Evolutionary conservation across 2,797 vertebrate genomes (phyloP), one percentile per base, ranked within the genome.

Genomic region (Neoniphon sammara): DNA sequence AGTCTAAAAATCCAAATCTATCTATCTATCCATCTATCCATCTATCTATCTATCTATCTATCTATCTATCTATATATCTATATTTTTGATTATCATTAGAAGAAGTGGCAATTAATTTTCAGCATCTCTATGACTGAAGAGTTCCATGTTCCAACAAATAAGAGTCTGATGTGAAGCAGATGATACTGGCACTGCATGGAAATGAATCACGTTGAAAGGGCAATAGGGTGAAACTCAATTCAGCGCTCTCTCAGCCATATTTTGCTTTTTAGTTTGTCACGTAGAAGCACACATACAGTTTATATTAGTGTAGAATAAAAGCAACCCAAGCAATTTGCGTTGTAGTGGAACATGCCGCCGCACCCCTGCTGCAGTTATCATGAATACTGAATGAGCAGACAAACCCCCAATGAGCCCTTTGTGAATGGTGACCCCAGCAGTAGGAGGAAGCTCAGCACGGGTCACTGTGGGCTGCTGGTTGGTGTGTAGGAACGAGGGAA

Each of bases 391-490:
- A 71, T 59, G 57, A 55, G 73, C 15, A 34, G 52, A 11, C 21
- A 11, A 34, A 12, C 52, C 82, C 62, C 73, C 68, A 80, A 23
- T 61, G 49, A 80, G 53, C 77, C 17, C 61, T 66, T 57, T 65
- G 52, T 49, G 52, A 50, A 23, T 17, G 46, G 54, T 56, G 80
- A 76, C 59, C 5, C 25, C 18, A 53, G 47, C 55, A 78, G 65
- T 18, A 56, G 47, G 57, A 60, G 20, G 21, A 71, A 54, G 36
- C 61, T 30, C 59, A 57, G 58, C 52, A 4, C 68, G 21, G 78
- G 78, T 84, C 85, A 77, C 42, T 58, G 70, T 77, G 61, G 78
- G 56, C 74, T 75, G 60, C 66, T 74, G 65, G 79, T 73, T 31
- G 64, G 34, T 79, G 61, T 61, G 70, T 42, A 61, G 75, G 66